phyloP scores from a whole-genome alignment of 2,797 vertebrate species.

The Pangasius macronema region DNA sequence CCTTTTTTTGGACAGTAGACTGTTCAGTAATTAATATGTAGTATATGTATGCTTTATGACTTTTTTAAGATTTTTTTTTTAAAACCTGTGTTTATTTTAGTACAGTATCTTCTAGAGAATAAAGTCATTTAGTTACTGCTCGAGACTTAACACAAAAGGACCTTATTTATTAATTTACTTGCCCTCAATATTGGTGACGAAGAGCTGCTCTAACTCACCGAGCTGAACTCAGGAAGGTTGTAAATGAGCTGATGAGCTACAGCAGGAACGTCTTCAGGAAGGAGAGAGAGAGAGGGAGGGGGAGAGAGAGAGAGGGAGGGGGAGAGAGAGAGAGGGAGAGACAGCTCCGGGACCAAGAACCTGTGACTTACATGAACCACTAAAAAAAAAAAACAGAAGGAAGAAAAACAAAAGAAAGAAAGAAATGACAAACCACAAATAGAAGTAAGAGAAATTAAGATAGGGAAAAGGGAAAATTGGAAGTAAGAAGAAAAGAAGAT shows the following conservation, averaged over 20 bases:
- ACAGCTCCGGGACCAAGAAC: background rate
- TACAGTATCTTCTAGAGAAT: slow-evolving; percentile 98
- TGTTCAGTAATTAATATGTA: slow-evolving; percentile 98
- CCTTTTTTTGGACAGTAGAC: slow-evolving; percentile 99
- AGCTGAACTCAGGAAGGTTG: background rate
- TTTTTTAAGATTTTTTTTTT: slow-evolving; percentile 89
- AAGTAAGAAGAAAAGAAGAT: background rate
- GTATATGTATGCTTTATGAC: slow-evolving; percentile 96
- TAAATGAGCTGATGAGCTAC: too few species aligned
- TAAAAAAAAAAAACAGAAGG: background rate
- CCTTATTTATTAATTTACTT: too few species aligned
- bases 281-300: too few species aligned
- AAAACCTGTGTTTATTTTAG: slow-evolving; percentile 98
- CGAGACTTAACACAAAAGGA: too few species aligned
- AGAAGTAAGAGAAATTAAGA: background rate
- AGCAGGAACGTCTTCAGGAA: background rate
- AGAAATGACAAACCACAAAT: background rate
- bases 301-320: background rate
- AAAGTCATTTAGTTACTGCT: too few species aligned
- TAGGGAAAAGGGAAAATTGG: background rate
- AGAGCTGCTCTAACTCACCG: background rate
- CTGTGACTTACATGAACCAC: background rate
- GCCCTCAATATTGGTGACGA: too few species aligned
- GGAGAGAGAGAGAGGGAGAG: background rate
- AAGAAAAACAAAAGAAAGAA: background rate